phyloP scores from a whole-genome alignment of 2,888 invertebrate species.

The Nomada goodeniana region DNA sequence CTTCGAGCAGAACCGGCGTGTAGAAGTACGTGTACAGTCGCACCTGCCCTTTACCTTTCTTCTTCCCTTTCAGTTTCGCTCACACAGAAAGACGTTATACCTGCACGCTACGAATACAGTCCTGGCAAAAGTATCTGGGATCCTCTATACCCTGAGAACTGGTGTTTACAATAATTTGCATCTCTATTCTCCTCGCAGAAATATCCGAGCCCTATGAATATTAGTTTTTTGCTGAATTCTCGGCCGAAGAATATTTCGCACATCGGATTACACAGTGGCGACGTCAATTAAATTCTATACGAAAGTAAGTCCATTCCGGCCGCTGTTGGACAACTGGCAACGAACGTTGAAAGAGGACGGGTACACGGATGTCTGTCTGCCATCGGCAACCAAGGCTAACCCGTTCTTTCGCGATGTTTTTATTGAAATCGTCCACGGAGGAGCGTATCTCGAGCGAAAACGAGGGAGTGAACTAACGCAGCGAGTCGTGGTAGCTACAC shows the following conservation, averaged over 20 bases:
- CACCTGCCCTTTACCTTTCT: constrained; percentile 82
- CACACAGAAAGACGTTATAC: constrained; percentile 65
- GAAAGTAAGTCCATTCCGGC: not conserved
- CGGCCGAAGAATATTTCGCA: not conserved
- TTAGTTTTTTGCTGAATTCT: no score
- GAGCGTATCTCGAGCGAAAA: constrained; percentile 10
- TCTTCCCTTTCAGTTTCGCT: constrained; percentile 70
- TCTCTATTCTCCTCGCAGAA: not conserved
- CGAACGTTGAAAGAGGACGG: constrained; percentile 20
- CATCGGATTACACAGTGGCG: not conserved
- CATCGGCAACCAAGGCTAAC: constrained; percentile 51
- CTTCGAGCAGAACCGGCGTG: constrained; percentile 47
- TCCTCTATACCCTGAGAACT: constrained; percentile 18
- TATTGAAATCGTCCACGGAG: constrained; percentile 34
- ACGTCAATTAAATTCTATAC: not conserved
- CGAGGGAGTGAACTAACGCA: not conserved
- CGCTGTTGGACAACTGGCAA: not conserved
- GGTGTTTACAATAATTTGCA: constrained; percentile 14
- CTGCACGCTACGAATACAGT: constrained; percentile 59
- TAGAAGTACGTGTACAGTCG: constrained; percentile 69
- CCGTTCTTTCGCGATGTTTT: constrained; percentile 46
- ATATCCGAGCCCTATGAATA: no score
- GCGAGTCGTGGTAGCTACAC: constrained; percentile 32
- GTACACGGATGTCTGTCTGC: constrained; percentile 31
- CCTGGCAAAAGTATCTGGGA: constrained; percentile 47